Evolutionary conservation across 2,888 invertebrate genomes (phyloP).

Genomic region (Luperina nickerlii): DNA sequence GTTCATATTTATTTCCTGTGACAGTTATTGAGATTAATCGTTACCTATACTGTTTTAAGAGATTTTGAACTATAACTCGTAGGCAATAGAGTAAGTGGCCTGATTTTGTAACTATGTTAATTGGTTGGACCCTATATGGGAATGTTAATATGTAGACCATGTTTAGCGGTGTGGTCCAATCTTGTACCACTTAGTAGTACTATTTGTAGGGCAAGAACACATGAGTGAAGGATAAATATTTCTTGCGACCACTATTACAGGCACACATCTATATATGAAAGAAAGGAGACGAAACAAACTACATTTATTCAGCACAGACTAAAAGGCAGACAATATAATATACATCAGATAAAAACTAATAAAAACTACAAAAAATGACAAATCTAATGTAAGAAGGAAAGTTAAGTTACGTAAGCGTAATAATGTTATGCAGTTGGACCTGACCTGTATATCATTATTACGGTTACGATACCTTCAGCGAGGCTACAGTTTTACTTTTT

Average conservation of each 20-base stretch:
- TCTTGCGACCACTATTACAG: not conserved
- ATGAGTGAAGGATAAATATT: not conserved
- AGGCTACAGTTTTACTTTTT: not conserved
- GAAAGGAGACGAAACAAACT: not conserved
- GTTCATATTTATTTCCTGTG: not conserved
- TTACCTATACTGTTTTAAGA: not conserved
- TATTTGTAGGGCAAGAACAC: not conserved
- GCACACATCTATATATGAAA: not conserved
- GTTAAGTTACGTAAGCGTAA: not conserved
- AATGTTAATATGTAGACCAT: constrained; percentile 2
- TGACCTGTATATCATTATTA: not conserved
- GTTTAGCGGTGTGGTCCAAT: not conserved
- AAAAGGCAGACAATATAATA: not conserved
- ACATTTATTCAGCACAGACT: not conserved
- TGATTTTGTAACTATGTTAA: not conserved
- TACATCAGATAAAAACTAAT: not conserved
- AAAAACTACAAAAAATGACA: not conserved
- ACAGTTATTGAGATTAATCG: not conserved
- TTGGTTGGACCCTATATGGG: not conserved
- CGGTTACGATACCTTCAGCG: not conserved
- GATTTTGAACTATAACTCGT: not conserved
- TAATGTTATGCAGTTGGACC: not conserved
- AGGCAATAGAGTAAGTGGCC: not conserved
- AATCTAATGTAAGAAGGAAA: not conserved
- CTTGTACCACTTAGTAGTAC: too few species aligned